phyloP scores from a whole-genome alignment of 2,113 vertebrate genomes.

The Bos javanicus region DNA sequence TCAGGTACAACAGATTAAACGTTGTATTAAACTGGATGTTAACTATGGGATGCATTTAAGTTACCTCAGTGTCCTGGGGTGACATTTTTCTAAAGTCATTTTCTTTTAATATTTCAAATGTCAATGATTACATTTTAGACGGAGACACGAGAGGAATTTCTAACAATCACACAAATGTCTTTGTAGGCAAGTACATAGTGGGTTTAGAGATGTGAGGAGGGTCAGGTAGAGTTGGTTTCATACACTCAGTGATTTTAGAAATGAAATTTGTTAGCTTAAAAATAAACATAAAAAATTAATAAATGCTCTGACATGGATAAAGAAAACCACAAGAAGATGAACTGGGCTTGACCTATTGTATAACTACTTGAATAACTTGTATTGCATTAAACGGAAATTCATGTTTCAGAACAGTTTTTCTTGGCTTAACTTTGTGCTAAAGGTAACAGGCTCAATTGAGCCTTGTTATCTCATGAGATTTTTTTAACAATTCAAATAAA shows the following conservation, averaged over 20 bases:
- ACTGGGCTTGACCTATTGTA: conserved; percentile 5
- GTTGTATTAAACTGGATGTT: not conserved
- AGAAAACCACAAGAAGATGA: conserved; percentile 22
- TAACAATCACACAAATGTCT: not conserved
- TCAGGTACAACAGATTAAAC: not conserved
- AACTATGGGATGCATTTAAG: not conserved
- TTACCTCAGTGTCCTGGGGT: not conserved
- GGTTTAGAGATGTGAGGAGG: conserved; percentile 37
- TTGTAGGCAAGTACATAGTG: conserved; percentile 19
- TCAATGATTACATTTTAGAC: conserved; percentile 57
- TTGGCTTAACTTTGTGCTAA: not conserved
- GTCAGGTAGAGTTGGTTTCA: not conserved
- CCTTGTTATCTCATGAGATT: not conserved
- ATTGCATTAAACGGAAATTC: conserved; percentile 19
- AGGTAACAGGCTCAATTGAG: not conserved
- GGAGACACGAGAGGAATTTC: conserved; percentile 33
- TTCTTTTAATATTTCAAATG: conserved; percentile 63
- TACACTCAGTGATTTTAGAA: conserved; percentile 36
- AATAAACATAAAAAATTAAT: conserved; percentile 49
- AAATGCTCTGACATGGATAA: not conserved
- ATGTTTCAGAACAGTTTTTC: conserved; percentile 14
- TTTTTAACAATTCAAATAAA: conserved; percentile 16
- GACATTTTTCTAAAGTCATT: conserved; percentile 47
- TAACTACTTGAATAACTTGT: conserved; percentile 23
- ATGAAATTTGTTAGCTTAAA: conserved; percentile 35